Evolutionary conservation across 2,113 vertebrate genomes (phyloP).

Genomic region (Vulpes ferrilata): DNA sequence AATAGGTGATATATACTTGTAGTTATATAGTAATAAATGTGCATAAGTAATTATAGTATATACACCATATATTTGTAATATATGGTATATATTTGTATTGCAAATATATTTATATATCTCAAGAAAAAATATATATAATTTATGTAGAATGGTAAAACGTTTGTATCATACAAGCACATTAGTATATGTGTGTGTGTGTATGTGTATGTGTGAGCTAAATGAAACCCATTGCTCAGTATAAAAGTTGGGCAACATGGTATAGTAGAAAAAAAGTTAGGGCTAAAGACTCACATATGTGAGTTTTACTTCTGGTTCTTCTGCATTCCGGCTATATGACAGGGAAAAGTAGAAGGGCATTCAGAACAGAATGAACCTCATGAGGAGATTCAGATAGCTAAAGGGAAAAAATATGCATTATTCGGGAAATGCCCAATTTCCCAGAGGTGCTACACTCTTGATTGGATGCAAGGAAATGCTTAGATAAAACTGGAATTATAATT

Average conservation of each 20-base stretch:
- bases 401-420: not conserved
- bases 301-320: not conserved
- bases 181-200: not conserved
- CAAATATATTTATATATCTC: not conserved
- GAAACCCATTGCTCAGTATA: not conserved
- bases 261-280: not conserved
- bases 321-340: not conserved
- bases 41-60: not conserved
- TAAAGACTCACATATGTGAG: not conserved
- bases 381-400: not conserved
- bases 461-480: not conserved
- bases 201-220: not conserved
- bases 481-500: not conserved
- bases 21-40: not conserved
- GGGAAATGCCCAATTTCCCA: not conserved
- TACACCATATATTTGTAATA: not conserved
- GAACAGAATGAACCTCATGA: not conserved
- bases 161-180: not conserved
- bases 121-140: not conserved
- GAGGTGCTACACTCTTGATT: not conserved
- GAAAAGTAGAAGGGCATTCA: not conserved
- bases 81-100: not conserved
- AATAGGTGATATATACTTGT: not conserved
- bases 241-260: not conserved
- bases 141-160: not conserved